phyloP scores from a whole-genome alignment of 2,113 vertebrate genomes.

The Eulemur rufifrons region DNA sequence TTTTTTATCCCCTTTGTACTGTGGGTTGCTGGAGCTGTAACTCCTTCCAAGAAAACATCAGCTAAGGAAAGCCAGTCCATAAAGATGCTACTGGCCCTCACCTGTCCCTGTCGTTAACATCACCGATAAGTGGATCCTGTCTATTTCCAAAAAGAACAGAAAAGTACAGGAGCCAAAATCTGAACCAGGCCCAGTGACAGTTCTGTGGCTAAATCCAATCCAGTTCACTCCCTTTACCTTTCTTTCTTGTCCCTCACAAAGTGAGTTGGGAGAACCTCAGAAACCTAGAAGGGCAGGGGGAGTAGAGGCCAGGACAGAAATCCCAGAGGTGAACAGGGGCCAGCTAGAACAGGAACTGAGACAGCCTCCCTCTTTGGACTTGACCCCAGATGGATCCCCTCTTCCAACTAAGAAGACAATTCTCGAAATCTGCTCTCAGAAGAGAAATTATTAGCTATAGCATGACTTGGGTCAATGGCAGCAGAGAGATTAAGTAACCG shows the following conservation, averaged over 20 bases:
- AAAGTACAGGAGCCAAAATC: not conserved
- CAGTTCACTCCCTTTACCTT: not conserved
- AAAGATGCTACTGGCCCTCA: not conserved
- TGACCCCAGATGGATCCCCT: not conserved
- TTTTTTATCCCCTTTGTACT: not conserved
- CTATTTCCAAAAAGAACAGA: slow-evolving; percentile 22
- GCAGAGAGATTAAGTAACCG: not conserved
- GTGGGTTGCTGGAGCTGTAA: not conserved
- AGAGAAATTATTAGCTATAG: not conserved
- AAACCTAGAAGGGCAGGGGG: not conserved
- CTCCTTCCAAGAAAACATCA: not conserved
- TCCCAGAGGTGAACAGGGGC: not conserved
- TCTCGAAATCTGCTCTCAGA: not conserved
- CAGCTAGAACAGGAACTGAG: not conserved
- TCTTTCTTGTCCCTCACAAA: not conserved
- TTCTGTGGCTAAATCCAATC: not conserved
- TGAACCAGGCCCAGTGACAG: not conserved
- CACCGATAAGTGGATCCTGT: not conserved
- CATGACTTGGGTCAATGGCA: not conserved
- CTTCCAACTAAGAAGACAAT: not conserved
- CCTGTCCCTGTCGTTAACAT: not conserved
- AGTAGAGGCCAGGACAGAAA: not conserved
- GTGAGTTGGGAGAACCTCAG: not conserved
- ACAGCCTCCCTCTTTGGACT: not conserved
- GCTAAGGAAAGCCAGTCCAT: not conserved